Evolutionary conservation across 35 echinoderm and acorn worm species (phyloP).

Genomic region (Acanthaster planci): DNA sequence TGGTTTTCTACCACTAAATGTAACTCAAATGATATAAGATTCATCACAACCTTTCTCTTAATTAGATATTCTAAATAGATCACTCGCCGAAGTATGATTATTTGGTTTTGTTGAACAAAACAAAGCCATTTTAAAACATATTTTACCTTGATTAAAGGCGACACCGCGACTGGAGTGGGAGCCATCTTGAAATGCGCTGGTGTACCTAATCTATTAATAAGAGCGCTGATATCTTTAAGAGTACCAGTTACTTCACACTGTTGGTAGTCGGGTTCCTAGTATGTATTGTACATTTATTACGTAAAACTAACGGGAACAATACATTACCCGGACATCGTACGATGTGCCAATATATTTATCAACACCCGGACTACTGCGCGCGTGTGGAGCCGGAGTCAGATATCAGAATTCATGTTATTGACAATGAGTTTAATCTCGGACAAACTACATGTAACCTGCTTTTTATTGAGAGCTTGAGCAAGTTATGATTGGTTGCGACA

Average conservation of each 20-base stretch:
- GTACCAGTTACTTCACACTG: not conserved
- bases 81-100: not conserved
- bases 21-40: not conserved
- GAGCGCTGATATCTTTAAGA: not conserved
- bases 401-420: not conserved
- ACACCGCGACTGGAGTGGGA: not conserved
- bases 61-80: not conserved
- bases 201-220: too few species aligned
- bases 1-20: not conserved
- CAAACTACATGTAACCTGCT: not conserved
- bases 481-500: not conserved
- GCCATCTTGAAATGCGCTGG: constrained; percentile 5
- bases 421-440: not conserved
- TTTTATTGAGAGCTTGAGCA: not conserved
- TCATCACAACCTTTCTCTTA: not conserved
- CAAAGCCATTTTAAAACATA: not conserved
- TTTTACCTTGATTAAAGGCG: constrained; percentile 22
- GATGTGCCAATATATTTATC: not conserved
- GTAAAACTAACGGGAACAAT: not conserved
- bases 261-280: not conserved
- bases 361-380: not conserved
- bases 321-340: not conserved
- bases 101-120: not conserved
- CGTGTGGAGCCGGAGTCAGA: not conserved
- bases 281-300: not conserved